Evolutionary conservation across 2,113 vertebrate genomes (phyloP).

Genomic region (Dryoscopus gambensis): DNA sequence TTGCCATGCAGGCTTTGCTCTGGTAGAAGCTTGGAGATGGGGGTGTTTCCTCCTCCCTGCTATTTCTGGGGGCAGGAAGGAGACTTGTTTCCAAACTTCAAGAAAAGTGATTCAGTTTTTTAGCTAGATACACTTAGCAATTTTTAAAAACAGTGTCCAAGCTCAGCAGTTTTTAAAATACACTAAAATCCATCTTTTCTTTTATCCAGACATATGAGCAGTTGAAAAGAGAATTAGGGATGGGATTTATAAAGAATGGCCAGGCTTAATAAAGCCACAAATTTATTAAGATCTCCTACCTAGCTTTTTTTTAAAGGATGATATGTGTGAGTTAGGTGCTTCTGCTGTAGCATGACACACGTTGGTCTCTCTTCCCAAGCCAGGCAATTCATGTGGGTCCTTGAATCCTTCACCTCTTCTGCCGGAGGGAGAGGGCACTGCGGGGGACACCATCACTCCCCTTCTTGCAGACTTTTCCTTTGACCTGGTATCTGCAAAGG

Average conservation of each 20-base stretch:
- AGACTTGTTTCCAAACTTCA: not conserved
- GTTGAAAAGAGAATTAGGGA: not conserved
- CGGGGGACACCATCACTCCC: too few relatives aligned
- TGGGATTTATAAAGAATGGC: not conserved
- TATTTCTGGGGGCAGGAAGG: not conserved
- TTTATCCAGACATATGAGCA: not conserved
- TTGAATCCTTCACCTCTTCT: not conserved
- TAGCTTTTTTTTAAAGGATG: not conserved
- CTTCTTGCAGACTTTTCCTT: not conserved
- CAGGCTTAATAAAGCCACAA: not conserved
- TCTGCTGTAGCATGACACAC: not conserved
- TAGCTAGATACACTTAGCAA: not conserved
- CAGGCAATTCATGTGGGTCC: not conserved
- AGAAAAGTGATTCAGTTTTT: not conserved
- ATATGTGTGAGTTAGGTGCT: not conserved
- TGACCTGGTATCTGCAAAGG: not conserved
- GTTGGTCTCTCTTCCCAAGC: not conserved
- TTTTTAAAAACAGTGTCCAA: not conserved
- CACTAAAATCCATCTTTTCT: constrained; percentile 17
- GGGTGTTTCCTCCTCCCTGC: not conserved
- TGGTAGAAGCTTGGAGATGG: not conserved
- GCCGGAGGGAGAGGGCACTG: fast-evolving
- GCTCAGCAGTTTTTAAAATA: constrained; percentile 27
- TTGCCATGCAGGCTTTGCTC: not conserved
- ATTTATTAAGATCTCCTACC: not conserved